Base-by-base conservation (phyloP, 1,140 invertebrate species). In the Octopus sinensis region DNA sequence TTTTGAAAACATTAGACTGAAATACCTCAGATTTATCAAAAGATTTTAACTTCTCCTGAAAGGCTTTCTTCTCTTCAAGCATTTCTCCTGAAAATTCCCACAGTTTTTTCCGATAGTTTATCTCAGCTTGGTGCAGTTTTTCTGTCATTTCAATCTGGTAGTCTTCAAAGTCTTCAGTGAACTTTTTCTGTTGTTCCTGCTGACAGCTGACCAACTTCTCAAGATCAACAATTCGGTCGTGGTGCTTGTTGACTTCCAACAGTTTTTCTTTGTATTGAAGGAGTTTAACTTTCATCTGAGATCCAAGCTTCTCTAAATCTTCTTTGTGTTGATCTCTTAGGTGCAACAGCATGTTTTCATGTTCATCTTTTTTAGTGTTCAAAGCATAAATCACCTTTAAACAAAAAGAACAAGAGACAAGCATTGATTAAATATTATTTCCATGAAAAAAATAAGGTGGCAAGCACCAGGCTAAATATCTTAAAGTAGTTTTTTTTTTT, bases 311-410 rank as follows among this genome's bases (percentile, higher is more conserved):
- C 77, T 90, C 87, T 52, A 89, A 84, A 81, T 91, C 87, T 81
- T 89, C 87, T 79, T 90, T 89, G 86, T 91, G 89, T 73, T 91
- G 89, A 13, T 90, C 87, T 84, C 88, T 87, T 52, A 91, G 75
- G 52, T 78, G 84, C 52, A 88, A 86, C 13, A 91, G 79, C 7
- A 89, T 83, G 30, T 85, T 81, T 78, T 91, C 90, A 83, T 89
- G 87, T 83, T 91, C 90, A 85, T 91, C 90, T 86, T 91, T 91
- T 81, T 91, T 91, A 1, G 90, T 91, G 83, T 91, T 91, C 4
- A 91, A 84, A 54, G 90, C 90, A 88, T 91, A 91, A 77, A 91
- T 91, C 52, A 91, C 90, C 90, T 91, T 80, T n/a, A n/a, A n/a
- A n/a, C n/a, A n/a, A n/a, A n/a, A n/a, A n/a, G n/a, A n/a, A n/a